A percentile compares a stretch with the other conserved stretches of the same genome.
Conservation (phyloP, 1,140 invertebrate genomes). For the Globodera rostochiensis region DNA sequence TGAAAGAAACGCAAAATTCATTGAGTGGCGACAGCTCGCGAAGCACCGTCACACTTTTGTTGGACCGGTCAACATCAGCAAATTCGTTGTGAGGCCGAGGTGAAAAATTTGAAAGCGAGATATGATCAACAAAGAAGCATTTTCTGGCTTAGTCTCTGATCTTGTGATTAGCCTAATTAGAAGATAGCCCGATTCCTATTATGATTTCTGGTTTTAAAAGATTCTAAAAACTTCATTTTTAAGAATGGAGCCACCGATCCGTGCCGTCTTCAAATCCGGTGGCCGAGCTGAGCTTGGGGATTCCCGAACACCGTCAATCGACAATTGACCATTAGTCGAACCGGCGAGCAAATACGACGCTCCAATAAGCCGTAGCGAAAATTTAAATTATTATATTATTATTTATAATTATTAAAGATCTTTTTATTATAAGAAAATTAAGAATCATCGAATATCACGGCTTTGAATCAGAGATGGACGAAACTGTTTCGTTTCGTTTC, state of each 20-base stretch:
- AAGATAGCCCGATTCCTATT: no score
- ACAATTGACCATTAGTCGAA: constrained; percentile 68
- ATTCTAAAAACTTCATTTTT: neutral
- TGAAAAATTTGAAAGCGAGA: neutral
- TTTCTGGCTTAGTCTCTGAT: no score
- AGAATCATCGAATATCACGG: constrained; percentile 54
- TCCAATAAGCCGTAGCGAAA: constrained; percentile 70
- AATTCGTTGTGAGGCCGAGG: constrained; percentile 84
- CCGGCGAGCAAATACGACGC: constrained; percentile 37
- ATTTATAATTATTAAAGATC: neutral
- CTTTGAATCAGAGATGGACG: no score
- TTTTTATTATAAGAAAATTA: constrained; percentile 6
- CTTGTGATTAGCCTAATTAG: no score
- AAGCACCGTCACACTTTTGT: constrained; percentile 46
- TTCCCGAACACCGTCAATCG: constrained; percentile 71
- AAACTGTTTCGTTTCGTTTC: no score
- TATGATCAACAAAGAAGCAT: no score
- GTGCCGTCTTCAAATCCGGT: constrained; percentile 87
- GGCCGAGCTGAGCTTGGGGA: constrained; percentile 87
- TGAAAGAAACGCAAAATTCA: constrained; percentile 49
- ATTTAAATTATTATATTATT: constrained; percentile 70
- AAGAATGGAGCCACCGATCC: constrained; percentile 82
- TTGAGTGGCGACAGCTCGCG: constrained; percentile 51
- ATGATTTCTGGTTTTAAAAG: no score
- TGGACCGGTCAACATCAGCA: constrained; percentile 57